Percentiles rank a stretch among this genome's conserved stretches.
These are phyloP conservation scores for Limnodromus scolopaceus DNA, from an alignment of 2,797 vertebrate species.

Conservation along the genomic window DNA sequence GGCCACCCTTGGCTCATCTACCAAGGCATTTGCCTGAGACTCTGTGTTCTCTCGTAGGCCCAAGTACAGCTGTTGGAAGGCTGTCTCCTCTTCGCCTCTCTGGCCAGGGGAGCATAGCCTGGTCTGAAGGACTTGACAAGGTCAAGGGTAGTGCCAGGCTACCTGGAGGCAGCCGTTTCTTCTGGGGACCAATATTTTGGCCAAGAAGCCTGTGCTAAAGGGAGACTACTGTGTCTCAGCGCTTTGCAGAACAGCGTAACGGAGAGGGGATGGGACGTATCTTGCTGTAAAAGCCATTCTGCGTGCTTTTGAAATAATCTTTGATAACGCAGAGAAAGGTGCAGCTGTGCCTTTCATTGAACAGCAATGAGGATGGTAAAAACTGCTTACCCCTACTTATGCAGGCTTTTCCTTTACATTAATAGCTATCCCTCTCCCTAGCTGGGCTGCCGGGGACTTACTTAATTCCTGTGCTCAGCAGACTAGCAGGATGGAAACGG, in stretches of 20 bases:
- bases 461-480: conserved; percentile 43
- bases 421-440: conserved; percentile 20
- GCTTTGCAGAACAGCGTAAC: not conserved
- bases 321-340: conserved; percentile 53
- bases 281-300: conserved; percentile 16
- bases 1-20: not conserved
- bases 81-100: not conserved
- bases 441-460: not conserved
- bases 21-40: not conserved
- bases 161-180: not conserved
- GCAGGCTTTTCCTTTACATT: conserved; percentile 22
- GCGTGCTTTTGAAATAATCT: conserved; percentile 20
- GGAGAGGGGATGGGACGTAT: not conserved
- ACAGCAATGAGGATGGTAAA: not conserved
- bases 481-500: conserved; percentile 19
- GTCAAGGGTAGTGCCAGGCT: not conserved
- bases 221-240: not conserved
- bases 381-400: conserved; percentile 44
- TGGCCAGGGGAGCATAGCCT: not conserved
- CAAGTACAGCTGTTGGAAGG: not conserved
- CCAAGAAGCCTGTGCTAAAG: not conserved
- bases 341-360: conserved; percentile 48
- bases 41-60: not conserved
- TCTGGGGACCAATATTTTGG: not conserved
- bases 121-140: not conserved